Percentiles rank a stretch among this genome's conserved stretches.
Conservation (phyloP, 1,140 invertebrate genomes). For the Ceratosolen solmsi region DNA sequence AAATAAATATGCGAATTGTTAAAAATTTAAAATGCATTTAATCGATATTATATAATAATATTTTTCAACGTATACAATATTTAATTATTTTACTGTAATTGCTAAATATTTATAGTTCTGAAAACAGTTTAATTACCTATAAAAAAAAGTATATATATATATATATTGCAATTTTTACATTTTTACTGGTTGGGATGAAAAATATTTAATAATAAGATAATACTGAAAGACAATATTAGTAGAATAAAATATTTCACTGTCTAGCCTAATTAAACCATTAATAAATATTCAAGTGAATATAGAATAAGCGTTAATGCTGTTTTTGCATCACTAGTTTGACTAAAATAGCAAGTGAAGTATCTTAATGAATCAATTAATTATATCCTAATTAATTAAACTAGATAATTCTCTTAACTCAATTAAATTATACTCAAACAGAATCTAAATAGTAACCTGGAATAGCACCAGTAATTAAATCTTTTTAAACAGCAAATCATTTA, state of each 20-base stretch:
- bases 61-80: no score
- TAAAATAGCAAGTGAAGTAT: slow-evolving; percentile 12
- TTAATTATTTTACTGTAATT: no score
- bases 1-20: no score
- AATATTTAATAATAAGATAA: not conserved
- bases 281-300: slow-evolving; percentile 18
- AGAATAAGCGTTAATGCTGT: not conserved
- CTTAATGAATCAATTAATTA: slow-evolving; percentile 32
- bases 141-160: no score
- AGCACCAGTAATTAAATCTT: slow-evolving; percentile 31
- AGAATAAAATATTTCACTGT: not conserved
- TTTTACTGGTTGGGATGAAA: no score
- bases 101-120: no score
- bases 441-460: not conserved
- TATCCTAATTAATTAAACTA: slow-evolving; percentile 32
- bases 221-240: not conserved
- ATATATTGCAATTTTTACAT: no score
- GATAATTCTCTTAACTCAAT: slow-evolving; percentile 25
- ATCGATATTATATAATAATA: no score
- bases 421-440: not conserved
- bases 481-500: no score
- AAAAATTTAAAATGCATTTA: no score
- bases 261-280: not conserved
- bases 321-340: not conserved
- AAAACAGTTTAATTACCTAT: no score